phyloP scores from a whole-genome alignment of 1,140 invertebrate species.

The Hyphantria cunea region DNA sequence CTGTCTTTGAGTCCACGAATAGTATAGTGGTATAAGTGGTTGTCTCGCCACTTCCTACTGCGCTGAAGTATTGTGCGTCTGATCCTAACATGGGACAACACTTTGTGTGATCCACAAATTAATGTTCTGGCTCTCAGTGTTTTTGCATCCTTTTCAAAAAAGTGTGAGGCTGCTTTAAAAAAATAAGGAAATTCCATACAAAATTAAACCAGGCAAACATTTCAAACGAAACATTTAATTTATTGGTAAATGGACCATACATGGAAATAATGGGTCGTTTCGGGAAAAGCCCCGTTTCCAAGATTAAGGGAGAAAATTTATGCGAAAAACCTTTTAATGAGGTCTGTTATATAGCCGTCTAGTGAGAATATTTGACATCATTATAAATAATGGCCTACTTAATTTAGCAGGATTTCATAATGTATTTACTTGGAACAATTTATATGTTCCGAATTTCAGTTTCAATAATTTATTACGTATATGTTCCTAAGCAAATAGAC shows the following conservation, averaged over 20 bases:
- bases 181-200: no score
- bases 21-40: no score
- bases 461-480: neutral
- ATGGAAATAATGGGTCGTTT: conserved; percentile 13
- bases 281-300: neutral
- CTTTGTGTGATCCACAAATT: no score
- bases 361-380: conserved; percentile 10
- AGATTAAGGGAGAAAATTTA: conserved; percentile 9
- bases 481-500: neutral
- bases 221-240: conserved; percentile 9
- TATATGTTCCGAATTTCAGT: neutral
- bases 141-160: no score
- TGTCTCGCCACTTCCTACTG: no score
- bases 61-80: no score
- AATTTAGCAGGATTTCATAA: neutral
- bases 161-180: no score
- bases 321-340: conserved; percentile 15
- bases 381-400: neutral
- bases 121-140: no score
- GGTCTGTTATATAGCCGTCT: conserved; percentile 13
- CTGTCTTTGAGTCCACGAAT: no score
- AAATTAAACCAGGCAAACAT: neutral
- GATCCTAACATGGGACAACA: no score
- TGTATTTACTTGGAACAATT: no score
- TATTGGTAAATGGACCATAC: conserved; percentile 11